These are phyloP conservation scores for Bellardia bayeri DNA, from an alignment of 2,888 invertebrate genomes.

Conservation along the genomic window DNA sequence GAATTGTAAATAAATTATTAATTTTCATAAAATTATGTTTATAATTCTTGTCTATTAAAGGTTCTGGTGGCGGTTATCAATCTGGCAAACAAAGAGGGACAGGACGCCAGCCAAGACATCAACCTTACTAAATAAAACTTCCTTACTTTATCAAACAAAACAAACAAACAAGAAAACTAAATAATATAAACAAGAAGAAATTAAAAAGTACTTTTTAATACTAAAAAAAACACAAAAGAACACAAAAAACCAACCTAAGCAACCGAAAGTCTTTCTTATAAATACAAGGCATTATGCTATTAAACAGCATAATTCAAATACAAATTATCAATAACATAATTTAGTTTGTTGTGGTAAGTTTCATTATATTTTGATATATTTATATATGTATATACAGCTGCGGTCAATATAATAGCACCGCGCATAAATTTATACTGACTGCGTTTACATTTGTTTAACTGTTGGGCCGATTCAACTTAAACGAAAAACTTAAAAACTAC, in stretches of 20 bases:
- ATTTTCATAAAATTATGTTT: conserved; percentile 34
- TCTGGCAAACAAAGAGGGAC: conserved; percentile 94
- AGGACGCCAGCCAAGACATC: conserved; percentile 93
- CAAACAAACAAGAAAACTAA: conserved; percentile 65
- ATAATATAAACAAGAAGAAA: conserved; percentile 53
- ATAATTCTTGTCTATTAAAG: conserved; percentile 74
- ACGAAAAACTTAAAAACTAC: too few relatives aligned
- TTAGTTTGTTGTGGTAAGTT: conserved; percentile 75
- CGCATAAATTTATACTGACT: too few relatives aligned
- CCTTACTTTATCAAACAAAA: conserved; percentile 65
- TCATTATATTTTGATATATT: neutral
- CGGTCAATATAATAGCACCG: too few relatives aligned
- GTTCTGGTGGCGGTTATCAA: conserved; percentile 85
- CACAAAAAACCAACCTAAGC: conserved; percentile 73
- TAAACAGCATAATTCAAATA: conserved; percentile 65
- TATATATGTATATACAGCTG: neutral
- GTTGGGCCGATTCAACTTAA: too few relatives aligned
- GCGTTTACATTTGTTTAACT: too few relatives aligned
- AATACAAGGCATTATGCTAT: conserved; percentile 62
- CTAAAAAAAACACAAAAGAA: conserved; percentile 69
- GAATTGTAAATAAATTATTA: neutral
- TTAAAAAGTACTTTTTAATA: conserved; percentile 71
- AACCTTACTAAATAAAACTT: conserved; percentile 88
- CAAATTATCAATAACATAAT: conserved; percentile 66
- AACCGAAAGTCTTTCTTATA: conserved; percentile 73